phyloP scores from a whole-genome alignment of 2,888 invertebrate genomes.

The Volucella zonaria region DNA sequence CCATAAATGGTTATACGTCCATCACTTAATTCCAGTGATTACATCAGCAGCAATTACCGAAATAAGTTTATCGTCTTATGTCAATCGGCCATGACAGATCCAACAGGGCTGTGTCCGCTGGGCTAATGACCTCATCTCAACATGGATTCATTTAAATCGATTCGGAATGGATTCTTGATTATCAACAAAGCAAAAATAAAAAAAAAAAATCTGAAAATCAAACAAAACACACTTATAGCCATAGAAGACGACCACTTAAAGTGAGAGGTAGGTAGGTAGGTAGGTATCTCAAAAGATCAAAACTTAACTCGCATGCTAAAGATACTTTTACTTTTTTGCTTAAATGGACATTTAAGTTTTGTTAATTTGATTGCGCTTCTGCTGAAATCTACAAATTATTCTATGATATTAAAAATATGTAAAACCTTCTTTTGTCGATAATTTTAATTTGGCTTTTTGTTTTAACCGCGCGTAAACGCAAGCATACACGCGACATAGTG shows the following conservation, averaged over 20 bases:
- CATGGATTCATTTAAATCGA: slow-evolving; percentile 14
- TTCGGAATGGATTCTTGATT: slow-evolving; percentile 12
- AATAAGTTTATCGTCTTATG: slow-evolving; percentile 17
- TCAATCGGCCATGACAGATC: background rate
- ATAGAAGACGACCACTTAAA: slow-evolving; percentile 15
- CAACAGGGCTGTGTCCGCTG: slow-evolving; percentile 3
- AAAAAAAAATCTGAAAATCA: background rate
- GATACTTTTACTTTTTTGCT: slow-evolving; percentile 48
- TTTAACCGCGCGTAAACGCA: slow-evolving; percentile 8
- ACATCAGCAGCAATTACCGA: slow-evolving; percentile 17
- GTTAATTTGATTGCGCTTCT: background rate
- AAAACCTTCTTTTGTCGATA: slow-evolving; percentile 5
- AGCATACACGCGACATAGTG: slow-evolving; percentile 38
- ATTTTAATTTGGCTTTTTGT: background rate
- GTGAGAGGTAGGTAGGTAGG: slow-evolving; percentile 46
- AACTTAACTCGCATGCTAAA: background rate
- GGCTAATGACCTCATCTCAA: slow-evolving; percentile 52
- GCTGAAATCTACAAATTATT: slow-evolving; percentile 6
- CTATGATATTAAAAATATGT: slow-evolving; percentile 25
- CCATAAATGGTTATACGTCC: background rate
- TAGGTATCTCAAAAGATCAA: background rate
- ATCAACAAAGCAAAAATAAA: no score
- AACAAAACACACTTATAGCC: background rate
- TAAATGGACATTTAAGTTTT: slow-evolving; percentile 21
- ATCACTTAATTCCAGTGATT: slow-evolving; percentile 1